Conservation (phyloP, 2,113 vertebrate species). For the Andinoacara biseriatus region DNA sequence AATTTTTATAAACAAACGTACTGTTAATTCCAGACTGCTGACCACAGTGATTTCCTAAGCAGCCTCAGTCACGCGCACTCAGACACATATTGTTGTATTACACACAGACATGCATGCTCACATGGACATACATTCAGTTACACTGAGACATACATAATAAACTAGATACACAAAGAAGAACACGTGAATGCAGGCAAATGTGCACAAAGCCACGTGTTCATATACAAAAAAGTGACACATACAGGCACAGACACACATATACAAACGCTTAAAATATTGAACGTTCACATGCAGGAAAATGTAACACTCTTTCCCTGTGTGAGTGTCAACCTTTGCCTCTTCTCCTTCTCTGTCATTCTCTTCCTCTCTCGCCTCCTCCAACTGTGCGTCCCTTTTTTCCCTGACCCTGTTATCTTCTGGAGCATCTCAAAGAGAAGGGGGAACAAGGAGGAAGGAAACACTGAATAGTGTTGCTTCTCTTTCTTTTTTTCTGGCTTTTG, state of each 20-base stretch:
- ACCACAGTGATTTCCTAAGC: conserved; percentile 19
- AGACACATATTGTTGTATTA: background rate
- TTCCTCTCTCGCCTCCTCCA: conserved; percentile 41
- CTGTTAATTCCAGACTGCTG: conserved; percentile 24
- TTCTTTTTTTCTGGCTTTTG: background rate
- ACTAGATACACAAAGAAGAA: background rate
- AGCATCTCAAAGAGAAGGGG: conserved; percentile 53
- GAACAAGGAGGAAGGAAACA: background rate
- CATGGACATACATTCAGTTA: background rate
- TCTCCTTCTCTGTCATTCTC: conserved; percentile 25
- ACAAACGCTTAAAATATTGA: conserved; percentile 14
- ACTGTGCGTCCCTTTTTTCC: conserved; percentile 55
- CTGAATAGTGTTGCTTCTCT: background rate
- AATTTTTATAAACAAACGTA: conserved; percentile 2
- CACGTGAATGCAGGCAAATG: background rate
- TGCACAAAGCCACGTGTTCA: background rate
- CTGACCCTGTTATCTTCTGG: conserved; percentile 69
- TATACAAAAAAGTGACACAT: background rate
- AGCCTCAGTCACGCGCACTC: background rate
- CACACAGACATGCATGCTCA: background rate
- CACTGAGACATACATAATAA: background rate
- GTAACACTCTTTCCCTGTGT: conserved; percentile 27
- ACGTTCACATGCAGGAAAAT: conserved; percentile 9
- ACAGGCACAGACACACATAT: background rate
- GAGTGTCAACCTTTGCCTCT: conserved; percentile 55